A percentile compares a stretch with the other conserved stretches of the same genome.
Evolutionary conservation across 2,797 vertebrate genomes (phyloP).

Genomic region (Clamator glandarius): DNA sequence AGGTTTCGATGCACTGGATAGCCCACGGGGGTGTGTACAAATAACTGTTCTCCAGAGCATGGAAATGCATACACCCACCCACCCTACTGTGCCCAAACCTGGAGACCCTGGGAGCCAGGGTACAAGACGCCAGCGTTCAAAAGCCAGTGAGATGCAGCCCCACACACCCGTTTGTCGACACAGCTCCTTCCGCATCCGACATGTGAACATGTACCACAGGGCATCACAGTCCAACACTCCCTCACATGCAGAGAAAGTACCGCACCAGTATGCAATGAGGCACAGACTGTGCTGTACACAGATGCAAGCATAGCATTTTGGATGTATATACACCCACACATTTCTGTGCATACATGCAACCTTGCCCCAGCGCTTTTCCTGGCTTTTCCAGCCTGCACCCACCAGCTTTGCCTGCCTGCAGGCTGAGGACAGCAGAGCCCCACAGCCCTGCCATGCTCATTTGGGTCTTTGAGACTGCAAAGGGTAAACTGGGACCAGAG

Average conservation of each 20-base stretch:
- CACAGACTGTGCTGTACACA: fast-evolving
- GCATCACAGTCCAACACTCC: not conserved
- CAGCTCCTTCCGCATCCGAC: not conserved
- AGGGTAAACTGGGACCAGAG: constrained; percentile 74
- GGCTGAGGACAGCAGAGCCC: not conserved
- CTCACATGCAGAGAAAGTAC: not conserved
- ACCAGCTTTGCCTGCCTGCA: not conserved
- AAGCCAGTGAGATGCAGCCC: not conserved
- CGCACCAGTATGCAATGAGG: not conserved
- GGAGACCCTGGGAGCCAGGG: not conserved
- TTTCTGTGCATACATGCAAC: not conserved
- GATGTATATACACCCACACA: fast-evolving
- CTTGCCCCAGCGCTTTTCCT: not conserved
- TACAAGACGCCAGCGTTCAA: not conserved
- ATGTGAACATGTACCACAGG: fast-evolving
- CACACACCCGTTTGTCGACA: fast-evolving
- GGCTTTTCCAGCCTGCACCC: not conserved
- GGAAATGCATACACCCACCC: not conserved
- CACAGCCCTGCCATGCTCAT: constrained; percentile 58
- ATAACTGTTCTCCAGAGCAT: not conserved
- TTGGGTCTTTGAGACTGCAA: constrained; percentile 75
- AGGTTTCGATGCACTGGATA: not conserved
- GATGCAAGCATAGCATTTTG: not conserved
- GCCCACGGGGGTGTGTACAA: not conserved
- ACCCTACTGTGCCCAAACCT: not conserved